Base-by-base conservation (phyloP, 1,140 invertebrate species). In the Seison nebaliae region DNA sequence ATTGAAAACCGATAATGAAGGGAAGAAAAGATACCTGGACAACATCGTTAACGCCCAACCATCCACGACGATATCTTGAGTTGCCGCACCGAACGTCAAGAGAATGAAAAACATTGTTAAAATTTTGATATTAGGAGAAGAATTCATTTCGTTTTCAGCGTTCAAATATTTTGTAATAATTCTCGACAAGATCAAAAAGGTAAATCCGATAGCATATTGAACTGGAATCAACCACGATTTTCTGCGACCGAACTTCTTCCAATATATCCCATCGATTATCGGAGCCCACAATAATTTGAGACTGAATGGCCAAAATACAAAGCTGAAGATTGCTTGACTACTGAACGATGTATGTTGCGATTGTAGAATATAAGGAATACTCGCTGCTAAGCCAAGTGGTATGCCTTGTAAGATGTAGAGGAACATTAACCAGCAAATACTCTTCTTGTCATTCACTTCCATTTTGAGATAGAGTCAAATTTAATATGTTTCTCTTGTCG, bases 41-140 rank as follows among this genome's bases (percentile, higher is more conserved):
- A 98, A 61, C 79, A 98, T 96, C 3, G 88, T 96, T 1, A 98
- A 59, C 2, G 91, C 88, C 91, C 91, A 98, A 5, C 91, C 91
- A 67, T 98, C 91, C 1, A 98, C 86, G 36, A 84, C 86, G 52
- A 98, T 94, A 60, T 98, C 91, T 64, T 98, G 91, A 18, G 88
- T 96, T 3, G 91, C 86, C n/a, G 84, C 86, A 74, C 53, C 64
- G n/a, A 49, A 59, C 1, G 78, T 84, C 28, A 91, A 60, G 38
- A 74, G 56, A 9, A 88, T 57, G 75, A 93, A 79, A 36, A 80
- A 68, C 17, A 71, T 51, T 49, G 78, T 68, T 3, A 77, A 51
- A 49, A 75, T 74, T 20, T 20, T 15, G 7, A 35, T 34, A 23
- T 32, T 22, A 12, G 26, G 29, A 19, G 31, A 30, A 2, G 29